These are phyloP conservation scores for Mactra quadrangularis DNA, from an alignment of 1,140 invertebrate genomes.

Conservation along the genomic window DNA sequence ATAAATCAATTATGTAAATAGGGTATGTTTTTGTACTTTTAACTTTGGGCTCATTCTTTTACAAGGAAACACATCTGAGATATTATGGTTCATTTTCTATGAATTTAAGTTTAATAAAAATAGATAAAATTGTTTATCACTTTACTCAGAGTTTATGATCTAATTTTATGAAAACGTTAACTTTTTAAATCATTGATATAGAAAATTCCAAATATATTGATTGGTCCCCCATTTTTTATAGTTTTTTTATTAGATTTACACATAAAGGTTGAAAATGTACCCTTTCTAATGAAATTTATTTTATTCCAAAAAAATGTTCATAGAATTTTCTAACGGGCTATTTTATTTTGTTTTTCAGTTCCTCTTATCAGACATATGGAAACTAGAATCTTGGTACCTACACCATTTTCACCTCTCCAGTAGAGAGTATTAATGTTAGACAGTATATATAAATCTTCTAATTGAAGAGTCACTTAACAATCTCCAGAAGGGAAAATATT, in stretches of 20 bases:
- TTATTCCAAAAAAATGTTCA: neutral
- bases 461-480: too few relatives aligned
- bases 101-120: too few relatives aligned
- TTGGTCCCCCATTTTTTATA: neutral
- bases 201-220: neutral
- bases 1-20: too few relatives aligned
- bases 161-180: too few relatives aligned
- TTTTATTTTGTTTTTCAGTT: conserved; percentile 85
- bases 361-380: conserved; percentile 98
- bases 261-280: neutral
- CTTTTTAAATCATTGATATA: neutral
- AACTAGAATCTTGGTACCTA: conserved; percentile 95
- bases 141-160: too few relatives aligned
- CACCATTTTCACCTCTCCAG: conserved; percentile 95
- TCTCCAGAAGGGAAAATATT: too few relatives aligned
- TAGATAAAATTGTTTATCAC: too few relatives aligned
- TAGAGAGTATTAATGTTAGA: conserved; percentile 79
- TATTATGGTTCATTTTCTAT: too few relatives aligned
- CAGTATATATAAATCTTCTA: too few relatives aligned
- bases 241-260: neutral
- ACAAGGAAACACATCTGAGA: too few relatives aligned
- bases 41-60: too few relatives aligned
- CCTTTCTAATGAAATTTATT: neutral
- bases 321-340: neutral
- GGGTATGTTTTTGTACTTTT: too few relatives aligned